phyloP scores from a whole-genome alignment of 2,888 invertebrate species.

The Tetropium fuscum region DNA sequence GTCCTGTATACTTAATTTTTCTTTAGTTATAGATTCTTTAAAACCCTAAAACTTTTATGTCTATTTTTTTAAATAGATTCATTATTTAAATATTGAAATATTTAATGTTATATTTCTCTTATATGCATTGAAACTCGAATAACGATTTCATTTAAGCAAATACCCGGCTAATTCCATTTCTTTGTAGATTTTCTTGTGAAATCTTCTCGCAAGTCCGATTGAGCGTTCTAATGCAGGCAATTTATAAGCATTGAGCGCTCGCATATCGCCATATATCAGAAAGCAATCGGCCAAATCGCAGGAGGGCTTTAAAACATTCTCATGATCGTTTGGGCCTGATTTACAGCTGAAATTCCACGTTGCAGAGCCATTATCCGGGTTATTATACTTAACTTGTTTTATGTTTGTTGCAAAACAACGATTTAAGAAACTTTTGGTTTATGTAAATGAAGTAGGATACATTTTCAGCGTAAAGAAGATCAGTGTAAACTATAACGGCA shows the following conservation, averaged over 20 bases:
- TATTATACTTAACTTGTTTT: constrained; percentile 48
- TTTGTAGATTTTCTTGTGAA: constrained; percentile 31
- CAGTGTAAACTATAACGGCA: no score
- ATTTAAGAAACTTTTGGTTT: constrained; percentile 30
- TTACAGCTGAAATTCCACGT: constrained; percentile 59
- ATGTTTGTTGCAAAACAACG: constrained; percentile 35
- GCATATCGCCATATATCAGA: constrained; percentile 65
- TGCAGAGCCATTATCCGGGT: constrained; percentile 52
- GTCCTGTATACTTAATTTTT: no score
- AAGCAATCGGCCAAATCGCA: constrained; percentile 65
- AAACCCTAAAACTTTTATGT: no score
- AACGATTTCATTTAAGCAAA: neutral
- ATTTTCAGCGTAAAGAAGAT: no score
- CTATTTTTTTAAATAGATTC: no score
- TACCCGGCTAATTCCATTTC: constrained; percentile 8
- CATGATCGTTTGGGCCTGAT: constrained; percentile 62
- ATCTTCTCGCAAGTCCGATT: constrained; percentile 56
- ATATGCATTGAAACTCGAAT: neutral
- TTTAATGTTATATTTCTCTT: no score
- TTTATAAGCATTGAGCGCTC: constrained; percentile 64
- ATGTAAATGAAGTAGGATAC: neutral
- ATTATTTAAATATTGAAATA: no score
- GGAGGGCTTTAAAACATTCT: constrained; percentile 66
- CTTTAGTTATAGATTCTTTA: no score
- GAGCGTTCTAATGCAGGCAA: constrained; percentile 63